Evolutionary conservation across 2,888 invertebrate species (phyloP), one percentile per base, ranked within the genome.

Genomic region (Crocallis elinguaria): DNA sequence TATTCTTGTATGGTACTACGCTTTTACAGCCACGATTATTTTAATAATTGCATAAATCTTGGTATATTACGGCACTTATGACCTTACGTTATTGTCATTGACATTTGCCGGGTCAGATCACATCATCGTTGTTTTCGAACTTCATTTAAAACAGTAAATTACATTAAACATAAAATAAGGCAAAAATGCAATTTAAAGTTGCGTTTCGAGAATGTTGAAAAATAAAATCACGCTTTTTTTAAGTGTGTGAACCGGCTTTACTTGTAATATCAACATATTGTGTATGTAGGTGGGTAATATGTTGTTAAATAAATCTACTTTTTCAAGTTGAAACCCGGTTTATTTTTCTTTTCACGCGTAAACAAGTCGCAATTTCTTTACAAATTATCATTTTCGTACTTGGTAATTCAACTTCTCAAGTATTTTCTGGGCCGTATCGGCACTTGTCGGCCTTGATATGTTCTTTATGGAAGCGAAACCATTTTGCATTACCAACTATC

Each of bases 361-460:
- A 37, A 27, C 33, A 37, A 23, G 43, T 53, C 14, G 16, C 16
- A 19, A 35, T 54, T 54, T 49, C 42, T 43, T 36, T 29, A 29
- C 38, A 39, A 36, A 38, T 56, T 45, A 49, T 49, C 11, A 17
- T 33, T 54, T 30, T 19, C 38, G 32, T 12, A 29, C 17, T 27
- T 49, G 49, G 51, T 48, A 50, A 49, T 42, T 50, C 41, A 33
- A 54, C 42, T 49, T 50, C 51, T 48, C 27, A 46, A 46, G 19
- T 16, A 45, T 37, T 51, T 54, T 43, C 39, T 43, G 33, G 35
- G 38, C 25, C 45, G 30, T 50, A 49, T 49, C 23, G 50, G 41
- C 57, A 63, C 56, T 42, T 39, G 61, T 11, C 35, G 61, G 36
- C 66, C 66, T 63, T 63, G 63, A n/a, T n/a, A n/a, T 51, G 42